Conservation (phyloP, 2,113 vertebrate species). For the Tupaia chinensis region DNA sequence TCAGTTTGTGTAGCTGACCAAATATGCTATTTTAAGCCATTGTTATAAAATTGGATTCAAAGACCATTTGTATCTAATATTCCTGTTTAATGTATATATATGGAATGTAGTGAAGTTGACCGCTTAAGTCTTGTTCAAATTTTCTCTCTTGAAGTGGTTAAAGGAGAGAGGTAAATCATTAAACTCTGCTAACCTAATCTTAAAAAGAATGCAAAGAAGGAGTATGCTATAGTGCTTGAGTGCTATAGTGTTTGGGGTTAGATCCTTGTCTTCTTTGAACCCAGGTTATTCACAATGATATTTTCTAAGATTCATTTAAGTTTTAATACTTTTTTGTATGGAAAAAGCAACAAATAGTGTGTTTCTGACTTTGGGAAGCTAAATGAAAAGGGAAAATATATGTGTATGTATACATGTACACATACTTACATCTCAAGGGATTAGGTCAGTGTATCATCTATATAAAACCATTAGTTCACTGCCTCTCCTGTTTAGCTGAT, state of each 20-base stretch:
- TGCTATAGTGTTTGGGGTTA: neutral
- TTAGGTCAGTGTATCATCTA: no score
- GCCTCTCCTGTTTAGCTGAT: neutral
- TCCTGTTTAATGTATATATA: neutral
- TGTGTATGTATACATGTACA: no score
- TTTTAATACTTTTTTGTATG: neutral
- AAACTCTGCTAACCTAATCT: neutral
- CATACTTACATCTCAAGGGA: no score
- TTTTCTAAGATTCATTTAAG: neutral
- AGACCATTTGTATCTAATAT: neutral
- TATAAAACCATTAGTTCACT: no score
- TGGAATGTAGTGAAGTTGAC: neutral
- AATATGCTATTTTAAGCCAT: neutral
- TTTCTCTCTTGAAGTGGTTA: neutral
- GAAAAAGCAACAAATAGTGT: no score
- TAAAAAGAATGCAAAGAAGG: neutral
- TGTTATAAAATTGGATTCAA: neutral
- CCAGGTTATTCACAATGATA: neutral
- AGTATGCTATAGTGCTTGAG: neutral
- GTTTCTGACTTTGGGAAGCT: no score
- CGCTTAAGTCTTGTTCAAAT: neutral
- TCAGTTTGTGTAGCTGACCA: neutral
- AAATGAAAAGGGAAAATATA: no score
- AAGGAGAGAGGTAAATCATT: neutral
- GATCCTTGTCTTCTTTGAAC: neutral